These are phyloP conservation scores for Heteromyza rotundicornis DNA, from an alignment of 2,888 invertebrate species.

Conservation along the genomic window DNA sequence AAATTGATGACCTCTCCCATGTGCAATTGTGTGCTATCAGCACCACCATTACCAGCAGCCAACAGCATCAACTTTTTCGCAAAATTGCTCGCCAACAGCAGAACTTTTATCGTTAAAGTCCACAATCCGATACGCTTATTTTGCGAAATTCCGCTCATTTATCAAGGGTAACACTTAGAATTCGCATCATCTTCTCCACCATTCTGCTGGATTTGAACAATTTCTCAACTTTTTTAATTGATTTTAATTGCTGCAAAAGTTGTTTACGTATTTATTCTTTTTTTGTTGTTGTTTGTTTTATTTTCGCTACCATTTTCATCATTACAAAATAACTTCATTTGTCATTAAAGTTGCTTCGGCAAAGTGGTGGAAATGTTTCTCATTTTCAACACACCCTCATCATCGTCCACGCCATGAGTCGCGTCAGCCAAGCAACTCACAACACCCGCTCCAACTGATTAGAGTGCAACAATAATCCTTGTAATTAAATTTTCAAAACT, in stretches of 20 bases:
- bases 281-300: not conserved
- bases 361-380: not conserved
- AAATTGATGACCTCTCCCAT: too few relatives aligned
- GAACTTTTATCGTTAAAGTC: not conserved
- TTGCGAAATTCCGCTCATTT: not conserved
- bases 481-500: slow-evolving; percentile 1
- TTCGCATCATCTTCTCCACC: too few relatives aligned
- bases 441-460: too few relatives aligned
- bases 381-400: too few relatives aligned
- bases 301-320: not conserved
- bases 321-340: not conserved
- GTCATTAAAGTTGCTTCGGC: slow-evolving; percentile 1
- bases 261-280: not conserved
- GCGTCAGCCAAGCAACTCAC: too few relatives aligned
- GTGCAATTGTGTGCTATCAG: too few relatives aligned
- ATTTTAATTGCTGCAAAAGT: slow-evolving; percentile 2
- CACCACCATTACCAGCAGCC: too few relatives aligned
- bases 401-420: too few relatives aligned
- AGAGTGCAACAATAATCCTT: not conserved
- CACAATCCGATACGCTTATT: not conserved
- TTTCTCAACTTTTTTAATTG: not conserved
- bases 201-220: not conserved
- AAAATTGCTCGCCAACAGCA: not conserved
- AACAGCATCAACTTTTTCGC: too few relatives aligned
- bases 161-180: not conserved